These are phyloP conservation scores for Synergus laeviventris DNA, from an alignment of 2,888 invertebrate species.

Conservation along the genomic window DNA sequence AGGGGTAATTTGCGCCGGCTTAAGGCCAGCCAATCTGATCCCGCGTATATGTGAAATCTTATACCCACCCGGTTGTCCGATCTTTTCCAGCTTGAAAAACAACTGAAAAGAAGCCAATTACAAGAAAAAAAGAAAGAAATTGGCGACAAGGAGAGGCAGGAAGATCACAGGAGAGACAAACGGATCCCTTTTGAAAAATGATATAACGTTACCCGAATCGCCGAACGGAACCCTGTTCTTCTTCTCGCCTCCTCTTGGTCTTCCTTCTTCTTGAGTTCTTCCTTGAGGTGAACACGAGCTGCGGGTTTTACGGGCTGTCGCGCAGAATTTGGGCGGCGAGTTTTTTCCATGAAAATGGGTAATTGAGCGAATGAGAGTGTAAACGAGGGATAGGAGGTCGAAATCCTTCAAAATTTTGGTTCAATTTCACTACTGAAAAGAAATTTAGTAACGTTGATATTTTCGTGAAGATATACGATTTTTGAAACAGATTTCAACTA, in stretches of 20 bases:
- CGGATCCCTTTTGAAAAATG: constrained; percentile 70
- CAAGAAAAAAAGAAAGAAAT: constrained; percentile 49
- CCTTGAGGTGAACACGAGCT: constrained; percentile 68
- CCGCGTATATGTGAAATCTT: constrained; percentile 68
- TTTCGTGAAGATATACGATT: not conserved
- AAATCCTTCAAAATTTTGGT: not conserved
- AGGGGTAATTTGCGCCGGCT: constrained; percentile 73
- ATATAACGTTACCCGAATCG: constrained; percentile 54
- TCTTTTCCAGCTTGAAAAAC: constrained; percentile 39
- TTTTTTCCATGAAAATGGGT: constrained; percentile 69
- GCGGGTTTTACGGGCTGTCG: constrained; percentile 72
- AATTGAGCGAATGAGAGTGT: constrained; percentile 70
- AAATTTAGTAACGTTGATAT: no score
- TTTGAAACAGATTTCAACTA: not conserved
- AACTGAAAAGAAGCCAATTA: constrained; percentile 39
- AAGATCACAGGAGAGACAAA: constrained; percentile 51
- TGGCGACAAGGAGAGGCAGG: constrained; percentile 45
- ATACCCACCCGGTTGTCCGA: constrained; percentile 57
- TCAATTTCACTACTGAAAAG: not conserved
- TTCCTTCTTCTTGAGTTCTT: constrained; percentile 44
- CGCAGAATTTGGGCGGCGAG: constrained; percentile 70
- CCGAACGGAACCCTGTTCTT: constrained; percentile 54
- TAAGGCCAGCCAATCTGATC: constrained; percentile 73
- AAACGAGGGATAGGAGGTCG: constrained; percentile 55
- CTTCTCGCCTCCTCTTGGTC: constrained; percentile 46